Conservation (phyloP, 2,888 invertebrate genomes). For the Baccha elongata region DNA sequence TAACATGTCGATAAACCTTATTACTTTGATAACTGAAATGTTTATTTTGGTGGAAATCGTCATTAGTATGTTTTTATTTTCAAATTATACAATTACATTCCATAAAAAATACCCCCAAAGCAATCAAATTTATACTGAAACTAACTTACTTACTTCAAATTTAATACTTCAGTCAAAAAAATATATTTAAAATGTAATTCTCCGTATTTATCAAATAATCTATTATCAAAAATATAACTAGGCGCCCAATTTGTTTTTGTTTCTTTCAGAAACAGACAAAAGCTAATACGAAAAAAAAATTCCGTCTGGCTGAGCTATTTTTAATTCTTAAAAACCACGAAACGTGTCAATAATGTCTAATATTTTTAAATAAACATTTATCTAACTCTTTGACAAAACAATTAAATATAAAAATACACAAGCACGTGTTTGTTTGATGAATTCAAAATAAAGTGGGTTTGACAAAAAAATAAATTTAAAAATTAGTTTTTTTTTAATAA, state of each 20-base stretch:
- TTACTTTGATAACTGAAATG: no score
- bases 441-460: slow-evolving; percentile 10
- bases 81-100: no score
- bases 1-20: no score
- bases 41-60: no score
- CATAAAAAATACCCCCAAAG: no score
- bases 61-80: no score
- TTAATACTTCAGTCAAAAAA: no score
- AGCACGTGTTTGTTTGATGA: slow-evolving; percentile 7
- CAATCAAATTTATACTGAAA: no score
- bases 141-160: no score
- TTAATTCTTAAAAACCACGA: slow-evolving; percentile 51
- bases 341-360: slow-evolving; percentile 17
- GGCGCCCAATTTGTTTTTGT: neutral
- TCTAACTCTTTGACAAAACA: neutral
- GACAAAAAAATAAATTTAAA: neutral
- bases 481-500: neutral
- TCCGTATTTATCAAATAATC: no score
- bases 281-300: neutral
- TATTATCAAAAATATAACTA: slow-evolving; percentile 19
- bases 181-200: no score
- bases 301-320: slow-evolving; percentile 55
- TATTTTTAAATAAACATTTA: slow-evolving; percentile 4
- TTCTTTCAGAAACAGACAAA: neutral
- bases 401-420: slow-evolving; percentile 5